phyloP scores from a whole-genome alignment of 2,113 vertebrate species.

The Takifugu bimaculatus region DNA sequence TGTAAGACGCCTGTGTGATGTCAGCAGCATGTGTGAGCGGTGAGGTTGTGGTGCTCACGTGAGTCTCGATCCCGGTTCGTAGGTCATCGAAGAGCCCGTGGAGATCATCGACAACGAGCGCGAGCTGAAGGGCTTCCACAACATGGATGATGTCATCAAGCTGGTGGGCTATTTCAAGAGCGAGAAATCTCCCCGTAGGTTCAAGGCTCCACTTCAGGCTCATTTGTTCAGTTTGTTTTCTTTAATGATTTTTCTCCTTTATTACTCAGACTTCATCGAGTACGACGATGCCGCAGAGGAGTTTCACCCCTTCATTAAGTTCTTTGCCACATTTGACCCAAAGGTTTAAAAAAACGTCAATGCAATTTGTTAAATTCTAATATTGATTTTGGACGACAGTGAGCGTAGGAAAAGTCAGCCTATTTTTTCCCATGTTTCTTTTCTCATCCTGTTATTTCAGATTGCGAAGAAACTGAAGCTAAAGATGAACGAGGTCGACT shows the following conservation, averaged over 20 bases:
- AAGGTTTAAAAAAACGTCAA: conserved; percentile 71
- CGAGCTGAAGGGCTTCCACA: conserved; percentile 85
- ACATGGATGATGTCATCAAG: conserved; percentile 86
- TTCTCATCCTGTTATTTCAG: conserved; percentile 55
- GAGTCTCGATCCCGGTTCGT: background rate
- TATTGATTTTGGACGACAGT: background rate
- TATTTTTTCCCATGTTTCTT: background rate
- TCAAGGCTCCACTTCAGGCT: background rate
- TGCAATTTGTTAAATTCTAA: background rate
- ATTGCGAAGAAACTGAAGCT: conserved; percentile 86
- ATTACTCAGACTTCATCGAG: conserved; percentile 81
- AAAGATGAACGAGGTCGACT: conserved; percentile 87
- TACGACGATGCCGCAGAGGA: conserved; percentile 85
- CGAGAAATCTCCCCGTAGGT: conserved; percentile 84
- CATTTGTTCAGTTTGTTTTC: background rate
- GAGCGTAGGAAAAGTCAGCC: background rate
- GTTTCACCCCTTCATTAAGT: conserved; percentile 90
- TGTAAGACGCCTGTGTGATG: conserved; percentile 64
- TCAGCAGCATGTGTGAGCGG: no score
- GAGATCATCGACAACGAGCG: conserved; percentile 85
- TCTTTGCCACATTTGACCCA: conserved; percentile 87
- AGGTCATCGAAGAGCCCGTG: conserved; percentile 84
- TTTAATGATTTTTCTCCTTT: background rate
- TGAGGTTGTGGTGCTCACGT: background rate
- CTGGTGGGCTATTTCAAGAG: conserved; percentile 89